Evolutionary conservation across 2,113 vertebrate genomes (phyloP).

Genomic region (Channa argus): DNA sequence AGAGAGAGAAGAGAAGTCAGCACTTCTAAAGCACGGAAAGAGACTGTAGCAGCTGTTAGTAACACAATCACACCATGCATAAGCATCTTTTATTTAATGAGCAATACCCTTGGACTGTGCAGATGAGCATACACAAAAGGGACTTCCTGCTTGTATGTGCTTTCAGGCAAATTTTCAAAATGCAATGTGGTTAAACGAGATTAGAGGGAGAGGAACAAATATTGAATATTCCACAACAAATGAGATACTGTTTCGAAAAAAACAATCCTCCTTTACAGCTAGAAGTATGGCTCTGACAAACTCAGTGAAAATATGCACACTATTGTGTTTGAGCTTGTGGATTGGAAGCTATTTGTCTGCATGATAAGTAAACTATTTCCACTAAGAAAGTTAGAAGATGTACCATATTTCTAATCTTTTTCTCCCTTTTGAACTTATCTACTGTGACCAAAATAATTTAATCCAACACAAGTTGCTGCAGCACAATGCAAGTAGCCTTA

Average conservation of each 20-base stretch:
- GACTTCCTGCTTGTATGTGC: constrained; percentile 33
- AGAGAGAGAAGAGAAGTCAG: constrained; percentile 42
- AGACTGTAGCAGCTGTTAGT: constrained; percentile 67
- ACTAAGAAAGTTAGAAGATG: constrained; percentile 29
- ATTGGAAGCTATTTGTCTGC: constrained; percentile 29
- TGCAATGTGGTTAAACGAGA: constrained; percentile 55
- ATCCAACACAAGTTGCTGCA: constrained; percentile 33
- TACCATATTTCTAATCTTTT: constrained; percentile 41
- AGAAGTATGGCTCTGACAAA: not conserved
- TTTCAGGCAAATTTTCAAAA: constrained; percentile 58
- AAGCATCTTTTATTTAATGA: constrained; percentile 71
- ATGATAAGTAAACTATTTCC: constrained; percentile 39
- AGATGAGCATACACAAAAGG: constrained; percentile 46
- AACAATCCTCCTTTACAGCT: constrained; percentile 27
- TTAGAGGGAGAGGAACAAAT: constrained; percentile 55
- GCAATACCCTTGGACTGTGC: constrained; percentile 55
- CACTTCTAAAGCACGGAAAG: constrained; percentile 44
- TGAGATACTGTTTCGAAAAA: constrained; percentile 40
- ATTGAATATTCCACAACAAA: constrained; percentile 62
- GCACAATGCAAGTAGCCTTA: constrained; percentile 24
- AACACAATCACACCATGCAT: constrained; percentile 52
- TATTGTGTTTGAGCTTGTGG: constrained; percentile 1
- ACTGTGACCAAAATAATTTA: constrained; percentile 32
- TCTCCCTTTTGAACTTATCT: constrained; percentile 39
- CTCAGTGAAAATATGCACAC: not conserved